Percentiles rank a stretch among this genome's conserved stretches.
Evolutionary conservation across 2,888 invertebrate species (phyloP).

Genomic region (Cryptocheilus praepositus): DNA sequence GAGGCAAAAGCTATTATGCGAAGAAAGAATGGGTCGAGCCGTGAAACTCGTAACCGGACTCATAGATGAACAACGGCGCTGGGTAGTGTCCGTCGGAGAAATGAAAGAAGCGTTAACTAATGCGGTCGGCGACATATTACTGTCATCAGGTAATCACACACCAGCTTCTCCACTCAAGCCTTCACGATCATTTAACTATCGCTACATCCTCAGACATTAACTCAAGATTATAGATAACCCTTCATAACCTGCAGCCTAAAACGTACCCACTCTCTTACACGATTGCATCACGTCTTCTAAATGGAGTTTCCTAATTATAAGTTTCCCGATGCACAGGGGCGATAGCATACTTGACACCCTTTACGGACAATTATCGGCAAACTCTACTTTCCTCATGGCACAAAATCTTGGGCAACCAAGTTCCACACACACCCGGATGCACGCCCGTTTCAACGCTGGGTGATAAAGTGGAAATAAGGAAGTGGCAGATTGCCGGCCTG

Average conservation of each 20-base stretch:
- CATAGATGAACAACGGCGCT: slow-evolving; percentile 83
- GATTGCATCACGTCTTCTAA: background rate
- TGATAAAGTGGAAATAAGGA: slow-evolving; percentile 85
- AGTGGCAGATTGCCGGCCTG: slow-evolving; percentile 90
- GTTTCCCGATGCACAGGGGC: slow-evolving; percentile 76
- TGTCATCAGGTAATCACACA: slow-evolving; percentile 78
- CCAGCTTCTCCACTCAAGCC: too few relatives aligned
- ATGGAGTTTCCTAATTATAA: background rate
- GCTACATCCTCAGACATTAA: background rate
- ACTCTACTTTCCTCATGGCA: slow-evolving; percentile 78
- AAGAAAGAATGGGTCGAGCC: slow-evolving; percentile 86
- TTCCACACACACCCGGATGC: slow-evolving; percentile 83
- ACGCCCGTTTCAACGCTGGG: slow-evolving; percentile 83
- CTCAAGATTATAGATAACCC: too few relatives aligned
- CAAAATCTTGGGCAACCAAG: slow-evolving; percentile 74
- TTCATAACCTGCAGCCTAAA: background rate
- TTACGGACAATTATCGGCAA: slow-evolving; percentile 81
- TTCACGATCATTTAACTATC: too few relatives aligned
- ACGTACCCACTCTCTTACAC: too few relatives aligned
- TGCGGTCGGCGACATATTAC: slow-evolving; percentile 83
- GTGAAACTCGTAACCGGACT: slow-evolving; percentile 82
- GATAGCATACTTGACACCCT: slow-evolving; percentile 89
- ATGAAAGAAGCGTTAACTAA: slow-evolving; percentile 78
- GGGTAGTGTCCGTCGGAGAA: slow-evolving; percentile 82
- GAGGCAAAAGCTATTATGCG: slow-evolving; percentile 84